Evolutionary conservation across 2,113 vertebrate species (phyloP).

Genomic region (Argyrosomus japonicus): DNA sequence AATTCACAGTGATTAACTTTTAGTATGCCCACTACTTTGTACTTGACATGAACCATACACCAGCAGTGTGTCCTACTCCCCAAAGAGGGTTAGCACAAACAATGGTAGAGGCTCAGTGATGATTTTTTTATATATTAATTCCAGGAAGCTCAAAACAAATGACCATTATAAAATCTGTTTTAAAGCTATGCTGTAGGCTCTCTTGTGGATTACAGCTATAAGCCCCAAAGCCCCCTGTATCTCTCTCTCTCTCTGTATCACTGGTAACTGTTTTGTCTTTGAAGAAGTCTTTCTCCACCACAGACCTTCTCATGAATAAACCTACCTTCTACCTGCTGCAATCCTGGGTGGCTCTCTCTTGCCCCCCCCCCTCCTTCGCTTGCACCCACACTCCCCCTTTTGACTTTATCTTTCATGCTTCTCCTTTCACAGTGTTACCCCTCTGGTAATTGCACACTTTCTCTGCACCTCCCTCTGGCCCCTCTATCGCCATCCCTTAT

Average conservation of each 20-base stretch:
- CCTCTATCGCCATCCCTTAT: constrained; percentile 59
- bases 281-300: constrained; percentile 48
- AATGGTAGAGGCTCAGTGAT: not conserved
- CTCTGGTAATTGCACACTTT: constrained; percentile 60
- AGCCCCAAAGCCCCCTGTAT: constrained; percentile 42
- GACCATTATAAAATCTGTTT: constrained; percentile 34
- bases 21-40: not conserved
- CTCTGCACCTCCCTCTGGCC: constrained; percentile 73
- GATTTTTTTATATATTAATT: constrained; percentile 45
- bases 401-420: constrained; percentile 47
- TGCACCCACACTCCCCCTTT: constrained; percentile 55
- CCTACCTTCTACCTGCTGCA: constrained; percentile 13
- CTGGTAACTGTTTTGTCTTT: constrained; percentile 60
- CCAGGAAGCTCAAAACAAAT: constrained; percentile 46
- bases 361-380: constrained; percentile 28
- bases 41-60: not conserved
- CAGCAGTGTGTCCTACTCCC: not conserved
- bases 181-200: constrained; percentile 4
- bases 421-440: constrained; percentile 58
- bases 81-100: constrained; percentile 3
- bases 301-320: constrained; percentile 68
- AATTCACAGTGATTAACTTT: constrained; percentile 6
- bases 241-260: constrained; percentile 36
- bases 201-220: constrained; percentile 29
- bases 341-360: constrained; percentile 5